Evolutionary conservation across 2,888 invertebrate genomes (phyloP).

Genomic region (Girardia tigrina): DNA sequence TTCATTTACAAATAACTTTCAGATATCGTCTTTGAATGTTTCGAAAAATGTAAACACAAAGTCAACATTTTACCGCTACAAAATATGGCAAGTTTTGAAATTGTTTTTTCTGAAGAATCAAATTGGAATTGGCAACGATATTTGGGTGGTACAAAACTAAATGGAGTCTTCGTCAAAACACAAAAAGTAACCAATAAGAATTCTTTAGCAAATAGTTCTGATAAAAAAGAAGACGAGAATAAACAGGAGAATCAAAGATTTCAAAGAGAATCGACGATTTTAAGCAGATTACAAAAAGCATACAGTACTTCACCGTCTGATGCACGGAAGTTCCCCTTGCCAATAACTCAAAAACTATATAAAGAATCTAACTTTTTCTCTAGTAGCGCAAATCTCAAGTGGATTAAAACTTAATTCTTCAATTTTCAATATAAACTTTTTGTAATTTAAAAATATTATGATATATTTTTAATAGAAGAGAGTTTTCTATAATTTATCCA

Average conservation of each 20-base stretch:
- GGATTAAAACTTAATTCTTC: neutral
- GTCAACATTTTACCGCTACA: constrained; percentile 43
- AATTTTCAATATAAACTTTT: neutral
- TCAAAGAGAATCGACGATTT: neutral
- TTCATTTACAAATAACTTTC: constrained; percentile 15
- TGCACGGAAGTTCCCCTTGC: neutral
- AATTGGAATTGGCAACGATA: constrained; percentile 9
- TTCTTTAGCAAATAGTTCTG: neutral
- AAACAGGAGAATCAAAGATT: neutral
- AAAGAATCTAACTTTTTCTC: neutral
- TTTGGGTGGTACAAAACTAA: neutral
- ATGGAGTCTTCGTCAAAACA: neutral
- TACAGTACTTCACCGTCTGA: neutral
- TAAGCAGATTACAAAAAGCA: neutral
- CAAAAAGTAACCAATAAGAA: neutral
- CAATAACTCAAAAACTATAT: neutral
- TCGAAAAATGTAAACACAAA: constrained; percentile 44
- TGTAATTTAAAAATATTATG: neutral
- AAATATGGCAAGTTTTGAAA: constrained; percentile 40
- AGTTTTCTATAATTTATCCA: no score
- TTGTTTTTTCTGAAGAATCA: constrained; percentile 35
- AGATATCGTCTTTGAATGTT: constrained; percentile 46
- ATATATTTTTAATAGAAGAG: no score
- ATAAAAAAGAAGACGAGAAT: neutral
- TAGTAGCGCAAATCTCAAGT: neutral